Evolutionary conservation across 2,888 invertebrate species (phyloP).

Genomic region (Trichogramma evanescens): DNA sequence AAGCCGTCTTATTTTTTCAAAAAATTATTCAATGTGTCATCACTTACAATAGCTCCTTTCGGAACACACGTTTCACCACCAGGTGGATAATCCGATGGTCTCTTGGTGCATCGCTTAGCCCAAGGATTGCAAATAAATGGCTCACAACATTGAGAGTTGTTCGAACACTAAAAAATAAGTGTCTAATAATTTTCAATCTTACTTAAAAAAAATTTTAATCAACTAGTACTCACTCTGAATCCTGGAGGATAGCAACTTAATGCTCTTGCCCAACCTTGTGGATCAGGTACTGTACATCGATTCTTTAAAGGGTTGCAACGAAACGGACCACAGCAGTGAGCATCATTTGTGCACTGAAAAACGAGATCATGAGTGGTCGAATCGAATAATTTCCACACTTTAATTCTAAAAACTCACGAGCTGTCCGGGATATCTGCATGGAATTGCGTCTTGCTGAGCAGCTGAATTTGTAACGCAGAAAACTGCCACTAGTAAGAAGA

Average conservation of each 20-base stretch:
- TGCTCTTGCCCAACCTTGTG: background rate
- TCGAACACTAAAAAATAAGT: conserved; percentile 4
- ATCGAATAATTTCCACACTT: background rate
- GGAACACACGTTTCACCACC: conserved; percentile 2
- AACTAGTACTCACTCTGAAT: conserved; percentile 7
- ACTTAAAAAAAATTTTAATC: background rate
- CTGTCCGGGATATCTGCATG: conserved; percentile 6
- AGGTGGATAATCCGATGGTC: background rate
- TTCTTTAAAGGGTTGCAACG: background rate
- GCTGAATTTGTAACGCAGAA: background rate
- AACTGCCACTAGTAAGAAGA: conserved; percentile 4
- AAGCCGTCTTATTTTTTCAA: background rate
- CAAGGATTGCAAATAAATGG: conserved; percentile 17
- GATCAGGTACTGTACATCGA: conserved; percentile 1
- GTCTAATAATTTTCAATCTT: background rate
- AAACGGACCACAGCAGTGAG: conserved; percentile 16
- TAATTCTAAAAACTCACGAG: conserved; percentile 6
- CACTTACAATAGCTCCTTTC: conserved; percentile 6
- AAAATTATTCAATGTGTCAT: background rate
- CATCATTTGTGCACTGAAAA: conserved; percentile 13
- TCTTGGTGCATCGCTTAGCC: conserved; percentile 16
- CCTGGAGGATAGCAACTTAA: conserved; percentile 6
- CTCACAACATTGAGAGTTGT: conserved; percentile 10
- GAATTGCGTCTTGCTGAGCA: background rate
- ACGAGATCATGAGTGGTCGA: background rate